phyloP scores from a whole-genome alignment of 2,113 vertebrate genomes.

The Corythornis vintsioides region DNA sequence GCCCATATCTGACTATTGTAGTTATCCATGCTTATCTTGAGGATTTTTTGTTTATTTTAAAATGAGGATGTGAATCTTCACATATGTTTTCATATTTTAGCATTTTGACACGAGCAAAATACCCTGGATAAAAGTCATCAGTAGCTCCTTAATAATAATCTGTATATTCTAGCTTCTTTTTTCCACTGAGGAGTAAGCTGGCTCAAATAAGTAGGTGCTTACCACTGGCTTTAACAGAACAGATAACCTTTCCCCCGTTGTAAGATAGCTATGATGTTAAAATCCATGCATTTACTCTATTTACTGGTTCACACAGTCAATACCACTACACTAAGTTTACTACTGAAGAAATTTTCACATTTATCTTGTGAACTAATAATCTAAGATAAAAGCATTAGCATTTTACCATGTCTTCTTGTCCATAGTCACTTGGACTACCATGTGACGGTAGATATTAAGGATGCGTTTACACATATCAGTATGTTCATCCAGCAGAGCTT shows the following conservation, averaged over 20 bases:
- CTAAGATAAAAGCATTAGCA: conserved; percentile 7
- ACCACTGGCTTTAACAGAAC: not conserved
- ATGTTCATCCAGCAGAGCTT: conserved; percentile 92
- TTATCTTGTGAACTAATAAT: not conserved
- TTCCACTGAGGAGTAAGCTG: not conserved
- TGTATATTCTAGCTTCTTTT: not conserved
- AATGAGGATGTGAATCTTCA: not conserved
- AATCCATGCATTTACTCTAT: not conserved
- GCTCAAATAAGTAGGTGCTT: not conserved
- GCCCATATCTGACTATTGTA: not conserved
- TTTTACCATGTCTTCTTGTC: conserved; percentile 98
- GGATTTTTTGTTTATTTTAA: not conserved
- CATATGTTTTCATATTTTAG: not conserved
- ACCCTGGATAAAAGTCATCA: not conserved
- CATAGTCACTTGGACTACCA: conserved; percentile 98
- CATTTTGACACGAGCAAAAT: not conserved
- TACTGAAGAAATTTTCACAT: not conserved
- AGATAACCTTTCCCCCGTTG: not conserved
- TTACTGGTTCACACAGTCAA: not conserved
- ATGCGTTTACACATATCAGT: conserved; percentile 99
- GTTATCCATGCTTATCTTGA: not conserved
- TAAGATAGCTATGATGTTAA: not conserved
- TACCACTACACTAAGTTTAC: not conserved
- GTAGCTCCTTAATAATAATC: not conserved
- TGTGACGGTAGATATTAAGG: conserved; percentile 97